Percentiles rank a stretch among this genome's conserved stretches.
Evolutionary conservation across 2,113 vertebrate genomes (phyloP).

Genomic region (Galeopterus variegatus): DNA sequence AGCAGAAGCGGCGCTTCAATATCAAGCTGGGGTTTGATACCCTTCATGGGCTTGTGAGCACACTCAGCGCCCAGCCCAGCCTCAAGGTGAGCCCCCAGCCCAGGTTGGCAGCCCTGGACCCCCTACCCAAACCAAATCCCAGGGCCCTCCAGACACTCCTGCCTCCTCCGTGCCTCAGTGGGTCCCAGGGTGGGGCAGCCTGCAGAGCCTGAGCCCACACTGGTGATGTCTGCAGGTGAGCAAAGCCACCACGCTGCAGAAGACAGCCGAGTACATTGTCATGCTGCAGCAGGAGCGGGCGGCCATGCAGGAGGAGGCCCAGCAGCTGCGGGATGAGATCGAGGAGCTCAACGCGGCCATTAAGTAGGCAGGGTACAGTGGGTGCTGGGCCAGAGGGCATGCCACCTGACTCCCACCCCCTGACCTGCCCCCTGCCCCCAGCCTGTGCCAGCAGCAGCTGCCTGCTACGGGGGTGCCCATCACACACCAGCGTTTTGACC

Average conservation of each 20-base stretch:
- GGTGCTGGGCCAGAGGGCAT: neutral
- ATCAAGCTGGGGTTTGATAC: conserved; percentile 99
- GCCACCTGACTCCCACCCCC: neutral
- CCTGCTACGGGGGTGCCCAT: conserved; percentile 97
- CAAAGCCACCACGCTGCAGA: conserved; percentile 97
- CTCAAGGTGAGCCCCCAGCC: conserved; percentile 91
- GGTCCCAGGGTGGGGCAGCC: neutral
- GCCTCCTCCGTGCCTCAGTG: neutral
- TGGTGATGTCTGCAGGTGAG: conserved; percentile 91
- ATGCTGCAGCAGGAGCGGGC: conserved; percentile 97
- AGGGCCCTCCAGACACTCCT: neutral
- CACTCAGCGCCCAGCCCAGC: conserved; percentile 95
- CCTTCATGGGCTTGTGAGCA: conserved; percentile 95
- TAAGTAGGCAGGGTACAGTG: conserved; percentile 89
- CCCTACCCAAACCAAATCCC: neutral
- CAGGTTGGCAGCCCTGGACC: neutral
- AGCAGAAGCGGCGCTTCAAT: conserved; percentile 99
- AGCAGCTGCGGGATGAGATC: conserved; percentile 94
- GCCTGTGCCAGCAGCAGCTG: conserved; percentile 96
- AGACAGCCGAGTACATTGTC: conserved; percentile 96
- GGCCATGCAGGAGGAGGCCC: conserved; percentile 95
- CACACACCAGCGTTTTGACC: conserved; percentile 96
- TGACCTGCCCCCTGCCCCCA: conserved; percentile 66
- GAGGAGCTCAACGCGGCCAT: conserved; percentile 95
- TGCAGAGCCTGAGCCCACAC: neutral